phyloP scores from a whole-genome alignment of 2,888 invertebrate species.

The Dascillus cervinus region DNA sequence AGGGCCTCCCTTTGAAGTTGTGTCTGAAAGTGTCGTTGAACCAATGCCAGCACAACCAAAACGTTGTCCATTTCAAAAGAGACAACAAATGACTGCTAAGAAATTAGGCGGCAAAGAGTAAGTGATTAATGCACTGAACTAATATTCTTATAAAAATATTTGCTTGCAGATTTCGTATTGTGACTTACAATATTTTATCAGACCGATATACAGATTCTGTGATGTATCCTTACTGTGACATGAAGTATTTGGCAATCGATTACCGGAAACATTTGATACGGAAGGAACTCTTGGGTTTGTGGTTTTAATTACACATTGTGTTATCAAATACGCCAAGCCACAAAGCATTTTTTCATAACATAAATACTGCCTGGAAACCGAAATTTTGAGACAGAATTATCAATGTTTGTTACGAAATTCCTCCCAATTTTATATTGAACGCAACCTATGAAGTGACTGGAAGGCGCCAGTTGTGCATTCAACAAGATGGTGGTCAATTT shows the following conservation, averaged over 20 bases:
- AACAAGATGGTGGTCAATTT: too few species aligned
- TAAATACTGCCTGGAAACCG: too few species aligned
- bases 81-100: slow-evolving; percentile 59
- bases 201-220: slow-evolving; percentile 68
- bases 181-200: slow-evolving; percentile 83
- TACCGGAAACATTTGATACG: slow-evolving; percentile 77
- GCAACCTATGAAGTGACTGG: too few species aligned
- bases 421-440: too few species aligned
- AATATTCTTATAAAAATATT: slow-evolving; percentile 1
- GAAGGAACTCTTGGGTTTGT: slow-evolving; percentile 50
- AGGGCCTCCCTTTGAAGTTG: slow-evolving; percentile 33
- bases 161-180: slow-evolving; percentile 57
- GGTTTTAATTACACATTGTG: background rate
- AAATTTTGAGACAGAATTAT: too few species aligned
- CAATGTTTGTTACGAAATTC: too few species aligned
- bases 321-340: too few species aligned
- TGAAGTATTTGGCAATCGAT: slow-evolving; percentile 67
- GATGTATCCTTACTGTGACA: slow-evolving; percentile 73
- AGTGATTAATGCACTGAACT: slow-evolving; percentile 1
- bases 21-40: slow-evolving; percentile 39
- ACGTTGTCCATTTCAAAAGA: slow-evolving; percentile 67
- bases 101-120: slow-evolving; percentile 45
- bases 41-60: slow-evolving; percentile 47
- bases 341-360: too few species aligned
- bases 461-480: too few species aligned